Base-by-base conservation (phyloP, 2,888 invertebrate species). In the Nineta flava region DNA sequence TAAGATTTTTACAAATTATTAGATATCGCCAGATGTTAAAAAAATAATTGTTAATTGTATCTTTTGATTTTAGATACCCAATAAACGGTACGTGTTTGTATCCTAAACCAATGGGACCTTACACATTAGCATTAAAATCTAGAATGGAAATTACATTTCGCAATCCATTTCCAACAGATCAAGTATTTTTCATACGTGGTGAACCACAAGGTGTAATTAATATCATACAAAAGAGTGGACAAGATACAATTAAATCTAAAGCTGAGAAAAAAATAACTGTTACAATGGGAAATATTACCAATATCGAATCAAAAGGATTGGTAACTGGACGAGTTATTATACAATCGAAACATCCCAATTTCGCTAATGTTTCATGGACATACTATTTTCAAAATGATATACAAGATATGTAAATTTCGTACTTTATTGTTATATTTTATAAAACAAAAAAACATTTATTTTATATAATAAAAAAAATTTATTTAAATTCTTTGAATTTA, bases 21-120 rank as follows among this genome's bases (percentile, higher is more conserved):
- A n/a, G n/a, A n/a, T n/a, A n/a, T n/a, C n/a, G n/a, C n/a, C n/a
- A n/a, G n/a, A n/a, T n/a, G n/a, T n/a, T n/a, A n/a, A n/a, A n/a
- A n/a, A n/a, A n/a, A n/a, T n/a, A n/a, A n/a, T n/a, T n/a, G n/a
- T n/a, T n/a, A n/a, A n/a, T n/a, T n/a, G n/a, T 26, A 7, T 26
- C 26, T 3, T 26, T 19, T 26, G 7, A 7, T 26, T 26, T 26
- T 52, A 64, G 64, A 49, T 63, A 69, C 60, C 71, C 71, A 7
- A 55, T 73, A 50, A 62, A 64, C 52, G 73, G 70, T 31, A 65
- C 63, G 17, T 68, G 70, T 54, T 56, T 60, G 15, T 55, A 60
- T n/a, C 71, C 73, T 9, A 70, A 66, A 56, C 72, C 73, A 10
- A 71, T 71, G 59, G 73, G 73, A 19, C 73, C 73, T 1, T 68